Base-by-base conservation (phyloP, 2,113 vertebrate genomes). In the Campylorhamphus procurvoides region DNA sequence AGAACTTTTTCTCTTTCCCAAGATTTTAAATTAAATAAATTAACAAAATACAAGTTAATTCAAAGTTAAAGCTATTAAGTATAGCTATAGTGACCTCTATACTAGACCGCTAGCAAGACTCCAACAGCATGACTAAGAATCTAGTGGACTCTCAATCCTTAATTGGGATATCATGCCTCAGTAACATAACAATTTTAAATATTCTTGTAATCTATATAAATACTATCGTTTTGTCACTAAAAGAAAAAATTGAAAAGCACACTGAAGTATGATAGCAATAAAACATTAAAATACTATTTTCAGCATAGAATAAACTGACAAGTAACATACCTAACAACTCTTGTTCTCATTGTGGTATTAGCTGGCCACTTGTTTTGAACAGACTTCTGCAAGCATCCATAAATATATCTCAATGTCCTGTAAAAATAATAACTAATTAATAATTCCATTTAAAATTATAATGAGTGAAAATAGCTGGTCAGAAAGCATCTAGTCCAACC, bases 371-470 rank as follows among this genome's bases (percentile, higher is more conserved):
- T 99, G 96, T 98, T 98, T 93, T 99, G 98, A 93, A 99, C 99
- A 72, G 99, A 99, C 97, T 99, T 99, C 97, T 99, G 99, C 98
- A 99, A 98, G 98, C 99, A 99, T 84, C 99, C 99, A 81, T 99
- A 99, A 97, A 99, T 99, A 98, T 98, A 99, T 95, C 99, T 98
- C 95, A 99, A 76, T 3, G 99, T 99, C 97, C 99, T 99, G 95
- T 82, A 92, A 97, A 98, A 98, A 96, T 72, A 97, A 97, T 28
- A 97, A 75, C 22, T 59, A 96, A 63, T 88, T 55, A 93, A 71
- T 84, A 17, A 94, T 87, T 76, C 94, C 8, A 95, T 92, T 73
- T 3, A 68, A 71, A 82, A 85, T 14, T 5, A 82, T 37, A 73
- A 50, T 77, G 66, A 85, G 74, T 71, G 64, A 63, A 90, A 76